phyloP scores from a whole-genome alignment of 2,113 vertebrate species.

The Perca schrenkii region DNA sequence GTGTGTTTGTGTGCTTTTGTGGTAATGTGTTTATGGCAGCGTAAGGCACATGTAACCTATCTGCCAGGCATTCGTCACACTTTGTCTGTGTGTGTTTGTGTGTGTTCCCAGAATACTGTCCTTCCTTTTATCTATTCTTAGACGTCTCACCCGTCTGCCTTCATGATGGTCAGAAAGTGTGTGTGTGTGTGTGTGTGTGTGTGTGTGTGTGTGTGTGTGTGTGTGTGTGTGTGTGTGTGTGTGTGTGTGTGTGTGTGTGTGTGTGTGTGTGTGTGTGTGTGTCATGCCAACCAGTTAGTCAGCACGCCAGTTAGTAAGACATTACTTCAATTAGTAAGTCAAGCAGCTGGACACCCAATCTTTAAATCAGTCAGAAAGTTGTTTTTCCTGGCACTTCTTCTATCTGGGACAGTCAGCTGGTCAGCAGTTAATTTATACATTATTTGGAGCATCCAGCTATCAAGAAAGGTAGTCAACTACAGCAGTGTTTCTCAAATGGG shows the following conservation, averaged over 20 bases:
- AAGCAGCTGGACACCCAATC: constrained; percentile 32
- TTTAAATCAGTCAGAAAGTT: constrained; percentile 36
- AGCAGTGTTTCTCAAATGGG: too few species aligned
- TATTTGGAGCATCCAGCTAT: background rate
- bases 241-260: constrained; percentile 34
- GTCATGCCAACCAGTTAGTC: constrained; percentile 37
- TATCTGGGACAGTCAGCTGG: constrained; percentile 18
- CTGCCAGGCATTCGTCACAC: constrained; percentile 71
- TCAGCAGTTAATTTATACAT: background rate
- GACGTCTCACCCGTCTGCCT: constrained; percentile 63
- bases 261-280: constrained; percentile 15
- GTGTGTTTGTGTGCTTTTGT: constrained; percentile 4
- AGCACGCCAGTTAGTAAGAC: constrained; percentile 39
- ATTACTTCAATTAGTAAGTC: constrained; percentile 38
- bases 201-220: constrained; percentile 22
- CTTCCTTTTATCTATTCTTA: constrained; percentile 78
- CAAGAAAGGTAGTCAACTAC: background rate
- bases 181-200: constrained; percentile 21
- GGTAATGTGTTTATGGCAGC: constrained; percentile 50
- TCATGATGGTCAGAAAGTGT: constrained; percentile 45
- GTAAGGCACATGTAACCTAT: constrained; percentile 57
- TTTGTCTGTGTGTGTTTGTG: constrained; percentile 48
- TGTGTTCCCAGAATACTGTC: constrained; percentile 61
- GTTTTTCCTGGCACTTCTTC: constrained; percentile 20
- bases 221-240: constrained; percentile 26